These are phyloP conservation scores for Amphimallon solstitiale DNA, from an alignment of 2,888 invertebrate genomes.

Conservation along the genomic window DNA sequence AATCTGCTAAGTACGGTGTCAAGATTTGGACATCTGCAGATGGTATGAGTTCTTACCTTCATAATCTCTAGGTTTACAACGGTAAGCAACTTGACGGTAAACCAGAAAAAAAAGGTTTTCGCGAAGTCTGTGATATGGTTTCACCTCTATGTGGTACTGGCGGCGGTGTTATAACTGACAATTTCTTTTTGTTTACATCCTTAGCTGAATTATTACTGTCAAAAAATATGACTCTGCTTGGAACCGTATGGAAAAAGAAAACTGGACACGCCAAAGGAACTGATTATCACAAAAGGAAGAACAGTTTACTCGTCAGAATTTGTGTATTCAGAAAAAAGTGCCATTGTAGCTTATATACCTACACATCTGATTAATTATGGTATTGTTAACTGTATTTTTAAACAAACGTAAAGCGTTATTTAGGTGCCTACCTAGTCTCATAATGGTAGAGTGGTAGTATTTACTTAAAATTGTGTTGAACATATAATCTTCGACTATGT, in stretches of 20 bases:
- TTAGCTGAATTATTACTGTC: conserved; percentile 43
- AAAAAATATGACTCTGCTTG: conserved; percentile 46
- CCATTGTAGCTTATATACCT: too few relatives aligned
- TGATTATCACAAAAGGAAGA: conserved; percentile 6
- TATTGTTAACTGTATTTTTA: too few relatives aligned
- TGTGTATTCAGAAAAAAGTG: too few relatives aligned
- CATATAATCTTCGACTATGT: too few relatives aligned
- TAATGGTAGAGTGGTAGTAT: too few relatives aligned
- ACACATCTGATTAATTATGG: too few relatives aligned
- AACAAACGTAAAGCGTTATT: too few relatives aligned
- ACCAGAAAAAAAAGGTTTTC: conserved; percentile 49
- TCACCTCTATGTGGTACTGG: conserved; percentile 50
- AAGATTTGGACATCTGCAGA: background rate
- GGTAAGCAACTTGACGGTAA: conserved; percentile 42
- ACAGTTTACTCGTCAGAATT: conserved; percentile 28
- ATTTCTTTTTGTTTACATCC: conserved; percentile 45
- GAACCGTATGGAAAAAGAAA: conserved; percentile 46
- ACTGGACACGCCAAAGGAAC: conserved; percentile 17
- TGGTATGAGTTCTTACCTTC: too few relatives aligned
- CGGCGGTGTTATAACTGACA: conserved; percentile 48
- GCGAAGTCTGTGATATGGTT: conserved; percentile 52
- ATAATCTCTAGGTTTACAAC: too few relatives aligned
- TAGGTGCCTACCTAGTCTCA: too few relatives aligned
- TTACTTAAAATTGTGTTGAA: too few relatives aligned
- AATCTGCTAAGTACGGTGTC: conserved; percentile 34